A percentile compares a stretch with the other conserved stretches of the same genome.
Evolutionary conservation across 2,797 vertebrate species (phyloP).

Genomic region (Tiaroga cobitis): DNA sequence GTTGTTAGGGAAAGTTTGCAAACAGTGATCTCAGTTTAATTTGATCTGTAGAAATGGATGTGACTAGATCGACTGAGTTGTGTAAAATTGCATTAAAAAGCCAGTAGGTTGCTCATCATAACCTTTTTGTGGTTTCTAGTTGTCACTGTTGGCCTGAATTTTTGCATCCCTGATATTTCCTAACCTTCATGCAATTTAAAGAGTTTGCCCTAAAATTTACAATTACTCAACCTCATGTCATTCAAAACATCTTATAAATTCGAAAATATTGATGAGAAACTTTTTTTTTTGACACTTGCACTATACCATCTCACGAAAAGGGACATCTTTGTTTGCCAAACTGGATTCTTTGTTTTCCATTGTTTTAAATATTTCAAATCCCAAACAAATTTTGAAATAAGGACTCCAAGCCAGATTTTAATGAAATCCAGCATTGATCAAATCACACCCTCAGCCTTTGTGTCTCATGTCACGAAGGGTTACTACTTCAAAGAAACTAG

Average conservation of each 20-base stretch:
- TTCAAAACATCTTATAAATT: neutral
- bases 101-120: neutral
- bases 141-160: neutral
- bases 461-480: constrained; percentile 25
- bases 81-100: neutral
- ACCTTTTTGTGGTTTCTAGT: neutral
- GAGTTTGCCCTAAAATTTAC: neutral
- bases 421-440: constrained; percentile 48
- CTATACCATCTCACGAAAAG: constrained; percentile 30
- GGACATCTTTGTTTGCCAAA: constrained; percentile 1
- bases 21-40: neutral
- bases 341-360: constrained; percentile 41
- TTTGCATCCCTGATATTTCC: neutral
- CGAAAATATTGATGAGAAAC: constrained; percentile 26
- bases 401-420: constrained; percentile 42
- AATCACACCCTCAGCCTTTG: constrained; percentile 46
- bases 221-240: neutral
- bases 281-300: neutral
- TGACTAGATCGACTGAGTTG: neutral
- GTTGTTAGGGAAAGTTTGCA: constrained; percentile 15
- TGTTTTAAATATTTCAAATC: constrained; percentile 48
- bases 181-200: neutral
- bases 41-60: neutral
- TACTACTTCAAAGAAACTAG: constrained; percentile 36
- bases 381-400: constrained; percentile 25